phyloP scores from a whole-genome alignment of 2,113 vertebrate species.

The Lichenostomus cassidix region DNA sequence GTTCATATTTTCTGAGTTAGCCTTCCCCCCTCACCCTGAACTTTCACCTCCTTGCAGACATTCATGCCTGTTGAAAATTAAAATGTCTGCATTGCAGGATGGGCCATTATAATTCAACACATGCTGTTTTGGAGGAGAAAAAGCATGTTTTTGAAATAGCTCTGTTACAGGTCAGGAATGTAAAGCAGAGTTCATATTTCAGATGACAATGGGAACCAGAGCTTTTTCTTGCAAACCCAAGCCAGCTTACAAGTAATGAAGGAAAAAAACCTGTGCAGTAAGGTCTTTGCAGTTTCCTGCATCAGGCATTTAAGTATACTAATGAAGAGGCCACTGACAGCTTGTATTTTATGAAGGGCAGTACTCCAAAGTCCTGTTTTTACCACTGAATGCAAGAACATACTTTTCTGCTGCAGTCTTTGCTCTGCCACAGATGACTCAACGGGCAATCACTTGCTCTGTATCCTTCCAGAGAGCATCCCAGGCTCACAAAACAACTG shows the following conservation, averaged over 20 bases:
- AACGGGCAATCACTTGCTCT: not conserved
- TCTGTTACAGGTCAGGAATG: slow-evolving; percentile 57
- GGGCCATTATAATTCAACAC: slow-evolving; percentile 58
- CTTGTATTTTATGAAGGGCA: not conserved
- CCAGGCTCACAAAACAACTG: not conserved
- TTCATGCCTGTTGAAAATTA: slow-evolving; percentile 55
- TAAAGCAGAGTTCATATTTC: slow-evolving; percentile 49
- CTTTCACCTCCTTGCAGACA: slow-evolving; percentile 31
- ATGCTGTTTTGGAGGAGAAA: slow-evolving; percentile 49
- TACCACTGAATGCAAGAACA: not conserved
- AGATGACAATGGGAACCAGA: slow-evolving; percentile 43
- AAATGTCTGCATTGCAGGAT: slow-evolving; percentile 44
- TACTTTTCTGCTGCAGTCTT: not conserved
- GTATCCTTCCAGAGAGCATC: not conserved
- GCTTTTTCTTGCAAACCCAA: not conserved
- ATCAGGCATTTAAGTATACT: not conserved
- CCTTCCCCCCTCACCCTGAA: not conserved
- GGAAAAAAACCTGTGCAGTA: not conserved
- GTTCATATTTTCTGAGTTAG: slow-evolving; percentile 29
- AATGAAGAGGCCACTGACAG: not conserved
- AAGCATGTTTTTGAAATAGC: slow-evolving; percentile 41
- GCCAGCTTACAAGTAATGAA: not conserved
- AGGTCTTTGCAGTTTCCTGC: not conserved
- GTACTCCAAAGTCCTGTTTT: not conserved
- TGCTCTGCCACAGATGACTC: not conserved